Conservation (phyloP, 2,888 invertebrate genomes). For the Rutpela maculata region DNA sequence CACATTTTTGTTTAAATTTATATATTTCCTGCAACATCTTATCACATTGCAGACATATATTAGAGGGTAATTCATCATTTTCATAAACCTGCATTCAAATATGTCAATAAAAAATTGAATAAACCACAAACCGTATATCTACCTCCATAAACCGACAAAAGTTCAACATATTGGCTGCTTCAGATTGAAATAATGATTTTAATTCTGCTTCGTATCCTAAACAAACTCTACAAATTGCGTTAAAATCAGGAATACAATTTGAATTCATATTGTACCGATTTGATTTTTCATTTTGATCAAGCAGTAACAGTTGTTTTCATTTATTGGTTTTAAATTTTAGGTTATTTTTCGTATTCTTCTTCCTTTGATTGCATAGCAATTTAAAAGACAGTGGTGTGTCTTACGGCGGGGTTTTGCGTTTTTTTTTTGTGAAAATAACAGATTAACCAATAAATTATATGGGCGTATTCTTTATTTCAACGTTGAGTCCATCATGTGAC, state of each 20-base stretch:
- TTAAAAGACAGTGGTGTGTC: no score
- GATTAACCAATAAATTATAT: no score
- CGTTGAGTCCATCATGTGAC: no score
- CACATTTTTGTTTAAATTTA: conserved; percentile 63
- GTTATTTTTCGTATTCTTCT: not conserved
- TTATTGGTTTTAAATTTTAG: not conserved
- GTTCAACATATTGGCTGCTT: conserved; percentile 51
- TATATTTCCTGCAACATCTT: conserved; percentile 59
- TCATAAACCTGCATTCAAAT: conserved; percentile 51
- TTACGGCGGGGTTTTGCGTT: no score
- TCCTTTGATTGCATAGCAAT: no score
- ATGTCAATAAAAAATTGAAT: not conserved
- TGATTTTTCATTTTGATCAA: no score
- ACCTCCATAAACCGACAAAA: conserved; percentile 53
- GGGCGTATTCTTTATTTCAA: no score
- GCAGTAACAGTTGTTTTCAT: no score
- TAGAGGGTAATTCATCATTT: conserved; percentile 58
- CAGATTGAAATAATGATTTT: conserved; percentile 49
- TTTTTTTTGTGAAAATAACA: no score
- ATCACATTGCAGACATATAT: conserved; percentile 62
- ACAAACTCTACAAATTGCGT: conserved; percentile 56
- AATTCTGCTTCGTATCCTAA: conserved; percentile 48
- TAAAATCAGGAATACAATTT: conserved; percentile 38
- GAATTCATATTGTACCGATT: conserved; percentile 12
- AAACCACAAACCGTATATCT: conserved; percentile 22